Conservation (phyloP, 1,140 invertebrate genomes). For the Papilio xuthus region DNA sequence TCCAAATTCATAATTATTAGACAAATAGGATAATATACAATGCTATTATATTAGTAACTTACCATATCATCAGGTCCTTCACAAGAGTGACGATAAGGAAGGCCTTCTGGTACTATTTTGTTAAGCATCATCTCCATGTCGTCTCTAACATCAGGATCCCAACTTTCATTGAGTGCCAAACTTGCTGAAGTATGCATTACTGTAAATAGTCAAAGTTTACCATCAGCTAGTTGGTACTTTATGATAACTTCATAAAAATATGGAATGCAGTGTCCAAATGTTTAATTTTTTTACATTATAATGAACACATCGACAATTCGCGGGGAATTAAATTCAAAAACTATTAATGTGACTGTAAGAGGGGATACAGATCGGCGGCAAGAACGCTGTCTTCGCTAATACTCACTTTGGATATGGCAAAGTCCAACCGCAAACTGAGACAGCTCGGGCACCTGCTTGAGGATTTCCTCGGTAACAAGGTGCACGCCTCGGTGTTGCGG, state of each 20-base stretch:
- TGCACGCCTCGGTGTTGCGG: slow-evolving; percentile 97
- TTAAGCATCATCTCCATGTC: slow-evolving; percentile 99
- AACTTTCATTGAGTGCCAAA: slow-evolving; percentile 98
- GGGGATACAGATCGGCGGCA: slow-evolving; percentile 65
- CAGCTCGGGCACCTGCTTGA: slow-evolving; percentile 95
- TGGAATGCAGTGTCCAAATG: neutral
- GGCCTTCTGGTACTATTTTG: slow-evolving; percentile 98
- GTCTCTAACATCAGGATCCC: slow-evolving; percentile 97
- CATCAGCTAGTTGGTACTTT: slow-evolving; percentile 55
- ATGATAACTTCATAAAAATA: neutral
- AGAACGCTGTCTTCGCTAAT: slow-evolving; percentile 54
- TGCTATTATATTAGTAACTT: slow-evolving; percentile 63
- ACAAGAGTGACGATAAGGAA: slow-evolving; percentile 97
- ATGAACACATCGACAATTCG: slow-evolving; percentile 36
- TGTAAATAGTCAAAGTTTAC: slow-evolving; percentile 82
- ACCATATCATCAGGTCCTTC: slow-evolving; percentile 99
- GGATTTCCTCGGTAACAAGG: slow-evolving; percentile 96
- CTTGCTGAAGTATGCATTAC: slow-evolving; percentile 98
- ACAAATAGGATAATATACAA: neutral
- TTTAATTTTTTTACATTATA: neutral
- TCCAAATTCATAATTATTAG: slow-evolving; percentile 10
- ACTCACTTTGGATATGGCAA: slow-evolving; percentile 97
- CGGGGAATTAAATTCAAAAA: slow-evolving; percentile 47
- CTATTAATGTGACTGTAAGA: slow-evolving; percentile 55
- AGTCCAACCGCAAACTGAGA: slow-evolving; percentile 96